Percentiles rank a stretch among this genome's conserved stretches.
Conservation (phyloP, 1,140 invertebrate genomes). For the Drosophila persimilis region DNA sequence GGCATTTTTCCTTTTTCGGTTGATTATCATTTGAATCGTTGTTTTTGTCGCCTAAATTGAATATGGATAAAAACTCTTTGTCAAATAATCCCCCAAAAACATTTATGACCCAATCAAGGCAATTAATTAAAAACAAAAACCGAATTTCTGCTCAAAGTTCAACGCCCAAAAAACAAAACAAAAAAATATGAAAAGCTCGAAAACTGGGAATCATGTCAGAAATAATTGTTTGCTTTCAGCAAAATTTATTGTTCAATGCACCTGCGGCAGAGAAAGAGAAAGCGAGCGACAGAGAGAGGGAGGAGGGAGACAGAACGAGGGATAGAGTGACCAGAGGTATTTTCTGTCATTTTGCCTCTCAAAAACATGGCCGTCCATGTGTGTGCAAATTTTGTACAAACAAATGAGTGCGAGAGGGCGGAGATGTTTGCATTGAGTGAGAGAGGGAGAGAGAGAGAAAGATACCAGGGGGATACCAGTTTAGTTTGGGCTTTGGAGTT, state of each 20-base stretch:
- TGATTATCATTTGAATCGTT: no score
- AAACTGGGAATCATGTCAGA: constrained; percentile 41
- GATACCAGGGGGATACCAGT: constrained; percentile 1
- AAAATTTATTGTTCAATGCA: constrained; percentile 71
- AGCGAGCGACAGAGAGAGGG: constrained; percentile 4
- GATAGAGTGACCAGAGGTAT: constrained; percentile 9
- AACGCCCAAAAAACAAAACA: constrained; percentile 10
- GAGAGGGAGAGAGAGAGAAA: not conserved
- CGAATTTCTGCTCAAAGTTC: not conserved
- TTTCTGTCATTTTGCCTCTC: constrained; percentile 31
- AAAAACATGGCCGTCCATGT: constrained; percentile 54
- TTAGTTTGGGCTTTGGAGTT: constrained; percentile 21
- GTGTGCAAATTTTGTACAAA: constrained; percentile 56
- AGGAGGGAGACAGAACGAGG: not conserved
- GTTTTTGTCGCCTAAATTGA: no score
- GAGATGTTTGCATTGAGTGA: not conserved
- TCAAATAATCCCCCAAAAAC: not conserved
- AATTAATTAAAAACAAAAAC: constrained; percentile 20
- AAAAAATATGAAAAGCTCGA: constrained; percentile 7
- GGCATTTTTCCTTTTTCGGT: no score
- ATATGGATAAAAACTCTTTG: not conserved
- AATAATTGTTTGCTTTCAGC: constrained; percentile 71
- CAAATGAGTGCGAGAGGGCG: constrained; percentile 20
- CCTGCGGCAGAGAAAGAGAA: constrained; percentile 51
- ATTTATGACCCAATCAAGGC: constrained; percentile 16